Evolutionary conservation across 2,113 vertebrate species (phyloP), one percentile per base, ranked within the genome.

Genomic region (Marcusenius ussheri): DNA sequence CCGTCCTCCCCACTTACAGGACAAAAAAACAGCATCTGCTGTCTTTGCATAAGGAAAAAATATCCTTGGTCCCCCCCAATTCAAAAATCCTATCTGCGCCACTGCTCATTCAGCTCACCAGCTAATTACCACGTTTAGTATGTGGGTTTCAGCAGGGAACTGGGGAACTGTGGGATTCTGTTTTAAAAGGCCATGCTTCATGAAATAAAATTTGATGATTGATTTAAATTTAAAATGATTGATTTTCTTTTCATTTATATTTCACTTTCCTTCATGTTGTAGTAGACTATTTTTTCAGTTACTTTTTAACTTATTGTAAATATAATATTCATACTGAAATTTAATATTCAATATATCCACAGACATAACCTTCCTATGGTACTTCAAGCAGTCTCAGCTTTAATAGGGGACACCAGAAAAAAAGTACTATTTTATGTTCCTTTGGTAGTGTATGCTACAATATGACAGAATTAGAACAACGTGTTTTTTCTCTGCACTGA

Each of bases 401-500:
- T 80, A 80, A 80, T 19, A 80, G 74, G 17, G 74, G 6, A 80
- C 5, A 80, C 13, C 5, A 42, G 74, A 80, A 80, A 74, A 74
- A 77, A 77, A 89, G 88, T 24, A 51, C 70, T 47, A 58, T 49
- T 50, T 8, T 89, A 6, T 13, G 47, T 89, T 87, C 21, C 88
- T 89, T 91, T n/a, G 24, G 53, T 42, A 84, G 39, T 24, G 21
- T 21, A 83, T 46, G 7, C 19, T 42, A 46, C n/a, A 42, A 45
- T 21, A 46, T 46, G 10, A 77, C 58, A 62, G 89, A 58, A 77
- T 95, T 95, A 94, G 91, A 91, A 56, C 89, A 74, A 62, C 27
- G 21, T 0, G 31, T 83, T 91, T 91, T 91, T 89, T 92, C 66
- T 92, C 88, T 87, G 77, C 91, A 90, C 94, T 95, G 93, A 95